Evolutionary conservation across 1,140 invertebrate species (phyloP).

Genomic region (Drosophila malerkotliana): DNA sequence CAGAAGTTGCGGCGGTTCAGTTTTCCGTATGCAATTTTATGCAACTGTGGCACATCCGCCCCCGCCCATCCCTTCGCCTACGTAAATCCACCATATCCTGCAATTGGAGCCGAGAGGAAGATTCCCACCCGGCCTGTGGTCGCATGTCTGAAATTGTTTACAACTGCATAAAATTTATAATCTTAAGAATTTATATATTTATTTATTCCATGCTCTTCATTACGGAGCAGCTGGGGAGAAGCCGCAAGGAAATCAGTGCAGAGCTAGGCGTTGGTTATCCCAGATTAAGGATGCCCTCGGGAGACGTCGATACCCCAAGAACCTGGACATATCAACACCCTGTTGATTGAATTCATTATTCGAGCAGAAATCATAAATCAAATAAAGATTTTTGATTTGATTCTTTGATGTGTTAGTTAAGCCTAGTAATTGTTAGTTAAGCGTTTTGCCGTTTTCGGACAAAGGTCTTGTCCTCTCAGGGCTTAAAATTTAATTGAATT

Average conservation of each 20-base stretch:
- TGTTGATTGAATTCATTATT: constrained; percentile 23
- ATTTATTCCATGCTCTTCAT: constrained; percentile 69
- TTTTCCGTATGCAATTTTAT: constrained; percentile 81
- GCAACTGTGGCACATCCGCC: constrained; percentile 74
- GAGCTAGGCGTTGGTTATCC: not conserved
- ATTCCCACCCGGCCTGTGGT: constrained; percentile 15
- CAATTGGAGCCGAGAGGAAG: not conserved
- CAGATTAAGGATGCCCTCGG: not conserved
- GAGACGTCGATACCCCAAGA: not conserved
- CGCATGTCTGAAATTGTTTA: constrained; percentile 71
- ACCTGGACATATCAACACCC: constrained; percentile 3
- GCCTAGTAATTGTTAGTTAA: constrained; percentile 26
- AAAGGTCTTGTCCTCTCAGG: constrained; percentile 18
- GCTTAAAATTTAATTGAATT: constrained; percentile 63
- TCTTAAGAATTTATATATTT: constrained; percentile 79
- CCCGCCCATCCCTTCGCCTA: constrained; percentile 8
- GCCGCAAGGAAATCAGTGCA: constrained; percentile 53
- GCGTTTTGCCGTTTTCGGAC: constrained; percentile 23
- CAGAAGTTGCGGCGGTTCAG: constrained; percentile 66
- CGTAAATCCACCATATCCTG: not conserved
- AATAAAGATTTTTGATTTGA: constrained; percentile 24
- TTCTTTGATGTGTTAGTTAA: constrained; percentile 10
- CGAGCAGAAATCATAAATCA: constrained; percentile 14
- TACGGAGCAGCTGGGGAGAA: constrained; percentile 35
- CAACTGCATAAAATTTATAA: constrained; percentile 82